Evolutionary conservation across 2,888 invertebrate species (phyloP), one percentile per base, ranked within the genome.

Genomic region (Agriopis marginaria): DNA sequence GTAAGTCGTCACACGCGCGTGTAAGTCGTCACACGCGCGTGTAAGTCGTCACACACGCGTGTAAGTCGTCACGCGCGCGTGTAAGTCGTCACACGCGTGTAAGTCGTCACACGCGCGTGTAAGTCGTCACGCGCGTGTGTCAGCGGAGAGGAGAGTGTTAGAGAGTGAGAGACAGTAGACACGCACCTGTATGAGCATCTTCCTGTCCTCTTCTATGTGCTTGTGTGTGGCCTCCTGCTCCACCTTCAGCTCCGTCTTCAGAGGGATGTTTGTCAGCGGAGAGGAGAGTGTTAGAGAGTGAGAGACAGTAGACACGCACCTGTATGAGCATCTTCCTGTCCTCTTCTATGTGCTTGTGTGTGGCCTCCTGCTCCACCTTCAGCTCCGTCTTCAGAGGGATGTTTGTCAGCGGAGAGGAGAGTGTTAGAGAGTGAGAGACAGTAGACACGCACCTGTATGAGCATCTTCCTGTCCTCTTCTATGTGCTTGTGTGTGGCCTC

Each of bases 261-360:
- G 96, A 64, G 99, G 99, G 85, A 99, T 98, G 91, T 99, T 99
- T n/a, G n/a, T n/a, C n/a, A n/a, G n/a, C n/a, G n/a, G n/a, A n/a
- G n/a, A n/a, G n/a, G n/a, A n/a, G n/a, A n/a, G n/a, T n/a, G n/a
- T n/a, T n/a, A n/a, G n/a, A n/a, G n/a, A n/a, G n/a, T n/a, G 55
- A 7, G 14, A 8, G 17, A 3, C 10, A 17, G 11, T 32, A 32
- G 3, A 32, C 32, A 32, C n/a, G 61, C 7, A 93, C 94, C 95
- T 98, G 98, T 88, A 99, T 99, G 76, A 99, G 96, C 86, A 99
- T 96, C 92, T 99, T 99, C 70, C 99, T 95, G 92, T 99, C 99
- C 89, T 99, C 99, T 88, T 99, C 99, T 86, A 99, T 99, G 93
- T 99, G 98, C 91, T 99, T 99, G 92, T 99, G 99, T 54, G 99